A percentile compares a stretch with the other conserved stretches of the same genome.
Evolutionary conservation across 53 echinoderm and acorn worm species (phyloP).

Genomic region (Mesocentrotus franciscanus): DNA sequence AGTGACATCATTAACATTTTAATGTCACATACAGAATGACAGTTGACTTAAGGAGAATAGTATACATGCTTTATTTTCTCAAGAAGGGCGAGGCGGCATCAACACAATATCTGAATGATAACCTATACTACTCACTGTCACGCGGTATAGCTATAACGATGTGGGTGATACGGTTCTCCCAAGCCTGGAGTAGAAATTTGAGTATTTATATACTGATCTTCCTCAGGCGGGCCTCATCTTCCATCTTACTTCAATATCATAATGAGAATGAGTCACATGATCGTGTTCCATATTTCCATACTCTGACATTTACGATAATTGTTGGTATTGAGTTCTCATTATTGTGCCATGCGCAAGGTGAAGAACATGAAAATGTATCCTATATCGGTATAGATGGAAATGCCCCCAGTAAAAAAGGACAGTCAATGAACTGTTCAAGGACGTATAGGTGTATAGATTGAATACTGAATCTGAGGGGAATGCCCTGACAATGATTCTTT

Average conservation of each 20-base stretch:
- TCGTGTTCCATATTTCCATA: neutral
- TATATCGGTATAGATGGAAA: neutral
- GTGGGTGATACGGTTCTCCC: neutral
- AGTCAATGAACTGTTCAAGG: conserved; percentile 23
- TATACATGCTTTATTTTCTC: neutral
- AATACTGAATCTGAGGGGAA: neutral
- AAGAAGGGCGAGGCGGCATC: neutral
- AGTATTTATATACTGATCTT: neutral
- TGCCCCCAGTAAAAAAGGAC: neutral
- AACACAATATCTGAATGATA: neutral
- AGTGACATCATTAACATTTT: too few relatives aligned
- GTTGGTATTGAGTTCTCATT: neutral
- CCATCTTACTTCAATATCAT: neutral
- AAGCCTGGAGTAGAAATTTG: neutral
- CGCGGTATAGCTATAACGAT: neutral
- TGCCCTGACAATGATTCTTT: neutral
- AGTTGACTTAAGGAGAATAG: neutral
- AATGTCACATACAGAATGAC: too few relatives aligned
- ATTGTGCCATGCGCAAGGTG: neutral
- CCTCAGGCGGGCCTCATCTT: neutral
- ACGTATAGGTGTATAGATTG: neutral
- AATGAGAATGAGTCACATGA: neutral
- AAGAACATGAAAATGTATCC: neutral
- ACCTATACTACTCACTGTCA: neutral
- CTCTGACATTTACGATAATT: conserved; percentile 10